phyloP scores from a whole-genome alignment of 2,113 vertebrate genomes.

The Uria aalge region DNA sequence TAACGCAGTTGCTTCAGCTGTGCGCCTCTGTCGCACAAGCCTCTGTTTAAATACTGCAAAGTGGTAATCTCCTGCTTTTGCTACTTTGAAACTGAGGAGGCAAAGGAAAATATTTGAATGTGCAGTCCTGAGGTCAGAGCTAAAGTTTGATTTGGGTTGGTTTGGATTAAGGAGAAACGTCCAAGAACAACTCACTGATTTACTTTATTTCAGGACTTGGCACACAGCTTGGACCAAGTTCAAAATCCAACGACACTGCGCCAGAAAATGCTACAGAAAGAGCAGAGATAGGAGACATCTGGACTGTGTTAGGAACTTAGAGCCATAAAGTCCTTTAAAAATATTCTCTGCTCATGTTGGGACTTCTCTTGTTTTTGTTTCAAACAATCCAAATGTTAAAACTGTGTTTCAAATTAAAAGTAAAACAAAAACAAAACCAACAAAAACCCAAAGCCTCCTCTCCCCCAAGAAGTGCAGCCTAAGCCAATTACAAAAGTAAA shows the following conservation, averaged over 20 bases:
- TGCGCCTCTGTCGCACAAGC: neutral
- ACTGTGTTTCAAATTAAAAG: constrained; percentile 44
- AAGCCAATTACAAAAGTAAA: constrained; percentile 1
- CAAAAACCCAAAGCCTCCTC: neutral
- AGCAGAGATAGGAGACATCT: constrained; percentile 76
- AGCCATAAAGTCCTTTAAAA: constrained; percentile 71
- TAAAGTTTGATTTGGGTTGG: constrained; percentile 69
- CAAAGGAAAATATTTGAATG: constrained; percentile 68
- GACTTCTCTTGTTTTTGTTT: constrained; percentile 62
- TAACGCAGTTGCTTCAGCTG: neutral
- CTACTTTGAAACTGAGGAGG: constrained; percentile 61
- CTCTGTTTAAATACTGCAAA: constrained; percentile 25
- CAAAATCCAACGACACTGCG: constrained; percentile 69
- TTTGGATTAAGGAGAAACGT: constrained; percentile 71
- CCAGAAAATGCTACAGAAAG: constrained; percentile 71
- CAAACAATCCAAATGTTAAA: constrained; percentile 40
- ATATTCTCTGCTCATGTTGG: constrained; percentile 50
- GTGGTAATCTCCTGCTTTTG: constrained; percentile 59
- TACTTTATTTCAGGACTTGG: constrained; percentile 82
- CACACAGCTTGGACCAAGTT: constrained; percentile 62
- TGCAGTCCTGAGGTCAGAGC: constrained; percentile 76
- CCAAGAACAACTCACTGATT: constrained; percentile 80
- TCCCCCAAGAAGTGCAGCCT: neutral
- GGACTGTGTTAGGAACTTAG: constrained; percentile 73
- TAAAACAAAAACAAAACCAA: neutral